Evolutionary conservation across 2,888 invertebrate genomes (phyloP), one percentile per base, ranked within the genome.

Genomic region (Drosophila prolongata): DNA sequence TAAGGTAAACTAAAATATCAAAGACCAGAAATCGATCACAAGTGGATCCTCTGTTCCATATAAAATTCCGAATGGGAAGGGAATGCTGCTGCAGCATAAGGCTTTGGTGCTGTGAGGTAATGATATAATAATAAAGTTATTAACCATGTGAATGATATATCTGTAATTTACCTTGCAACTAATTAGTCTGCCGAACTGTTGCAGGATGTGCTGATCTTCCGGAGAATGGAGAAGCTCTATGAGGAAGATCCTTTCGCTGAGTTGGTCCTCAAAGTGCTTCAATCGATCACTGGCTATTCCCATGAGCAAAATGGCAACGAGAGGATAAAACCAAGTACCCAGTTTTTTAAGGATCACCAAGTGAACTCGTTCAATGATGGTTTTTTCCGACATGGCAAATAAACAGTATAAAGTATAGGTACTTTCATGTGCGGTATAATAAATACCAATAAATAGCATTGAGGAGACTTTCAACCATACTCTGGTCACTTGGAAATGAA

Each of bases 21-120:
- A 66, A 67, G 13, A 67, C 65, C 37, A 65, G 13, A 38, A 14
- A 42, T 2, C 66, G 37, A 40, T 66, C 65, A 19, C 66, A 66
- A 13, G 49, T 30, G 3, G 42, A 49, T 13, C 37, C 49, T 13
- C 46, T 37, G 14, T 67, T 67, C 66, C 66, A 67, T 1, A 67
- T 66, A 2, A 43, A 65, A 16, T 55, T 67, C 2, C 66, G 35
- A 37, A 66, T 27, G 13, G 66, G 65, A 34, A 34, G 11, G 0
- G 61, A 40, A 14, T 11, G 61, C 13, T 40, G 19, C 34, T 62
- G 61, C 24, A 59, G 40, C 30, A 30, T 13, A 5, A 59, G 16
- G 40, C 19, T 24, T 14, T 42, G 60, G 1, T 40, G 34, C 61
- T 62, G 6, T 1, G 4, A 13, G 13, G 3, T 19, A 19, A 3